Conservation (phyloP, 37 sponge, comb jelly and placozoan genomes). For the Cladorhizidae sp. region DNA sequence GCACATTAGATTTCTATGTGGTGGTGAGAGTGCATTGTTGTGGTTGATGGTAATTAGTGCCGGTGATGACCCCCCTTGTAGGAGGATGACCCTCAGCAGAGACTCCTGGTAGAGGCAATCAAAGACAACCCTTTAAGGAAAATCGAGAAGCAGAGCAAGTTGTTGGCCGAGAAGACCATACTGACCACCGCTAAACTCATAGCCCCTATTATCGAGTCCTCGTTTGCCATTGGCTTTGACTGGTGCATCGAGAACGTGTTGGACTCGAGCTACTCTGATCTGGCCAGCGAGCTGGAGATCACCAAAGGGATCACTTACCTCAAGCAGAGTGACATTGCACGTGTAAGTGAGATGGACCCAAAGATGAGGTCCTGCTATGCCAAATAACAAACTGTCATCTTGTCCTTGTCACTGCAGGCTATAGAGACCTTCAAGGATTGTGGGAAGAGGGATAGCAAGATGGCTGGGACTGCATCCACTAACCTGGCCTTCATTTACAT, state of each 20-base stretch:
- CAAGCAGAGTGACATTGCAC: slow-evolving; percentile 82
- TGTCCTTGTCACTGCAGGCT: slow-evolving; percentile 44
- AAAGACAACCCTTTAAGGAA: slow-evolving; percentile 85
- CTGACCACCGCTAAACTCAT: slow-evolving; percentile 95
- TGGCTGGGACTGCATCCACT: slow-evolving; percentile 93
- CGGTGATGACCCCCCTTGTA: too few species aligned
- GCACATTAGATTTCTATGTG: too few species aligned
- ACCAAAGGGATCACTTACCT: slow-evolving; percentile 92
- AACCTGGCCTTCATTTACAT: slow-evolving; percentile 92
- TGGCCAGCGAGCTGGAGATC: slow-evolving; percentile 95
- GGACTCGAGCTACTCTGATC: slow-evolving; percentile 77
- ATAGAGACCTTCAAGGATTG: slow-evolving; percentile 92
- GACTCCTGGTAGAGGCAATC: slow-evolving; percentile 87
- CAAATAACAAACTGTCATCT: too few species aligned
- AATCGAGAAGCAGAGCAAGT: slow-evolving; percentile 76
- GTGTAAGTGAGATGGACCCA: slow-evolving; percentile 21
- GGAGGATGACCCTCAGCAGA: slow-evolving; percentile 87
- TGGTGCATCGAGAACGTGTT: slow-evolving; percentile 95
- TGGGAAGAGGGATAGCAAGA: slow-evolving; percentile 93
- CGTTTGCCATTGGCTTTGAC: slow-evolving; percentile 95
- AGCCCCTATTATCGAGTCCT: slow-evolving; percentile 84
- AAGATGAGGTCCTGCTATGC: too few species aligned
- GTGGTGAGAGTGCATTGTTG: neutral
- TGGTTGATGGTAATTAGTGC: too few species aligned
- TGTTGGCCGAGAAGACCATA: slow-evolving; percentile 82